Conservation (phyloP, 2,888 invertebrate genomes). For the Beris morrisii region DNA sequence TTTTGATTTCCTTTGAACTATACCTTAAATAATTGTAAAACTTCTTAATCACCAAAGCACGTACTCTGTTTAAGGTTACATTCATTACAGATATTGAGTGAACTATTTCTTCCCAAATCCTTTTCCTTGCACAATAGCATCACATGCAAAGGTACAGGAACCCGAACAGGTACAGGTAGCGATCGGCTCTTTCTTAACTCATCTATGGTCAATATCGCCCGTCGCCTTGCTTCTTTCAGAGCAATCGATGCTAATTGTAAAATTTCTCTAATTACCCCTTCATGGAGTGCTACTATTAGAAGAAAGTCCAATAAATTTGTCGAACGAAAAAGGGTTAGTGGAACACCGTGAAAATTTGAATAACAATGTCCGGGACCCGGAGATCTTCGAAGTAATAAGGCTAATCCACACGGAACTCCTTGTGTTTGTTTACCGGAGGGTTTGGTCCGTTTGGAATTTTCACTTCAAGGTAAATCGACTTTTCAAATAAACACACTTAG, state of each 20-base stretch:
- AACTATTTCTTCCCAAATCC: no score
- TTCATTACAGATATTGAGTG: no score
- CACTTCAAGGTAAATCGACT: slow-evolving; percentile 34
- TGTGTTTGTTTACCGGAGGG: slow-evolving; percentile 20
- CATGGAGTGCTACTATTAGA: background rate
- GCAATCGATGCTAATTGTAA: slow-evolving; percentile 21
- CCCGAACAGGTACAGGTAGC: no score
- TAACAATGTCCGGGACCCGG: slow-evolving; percentile 4
- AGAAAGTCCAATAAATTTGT: slow-evolving; percentile 22
- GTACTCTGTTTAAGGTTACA: no score
- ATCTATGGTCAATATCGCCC: no score
- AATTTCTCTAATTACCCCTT: slow-evolving; percentile 24
- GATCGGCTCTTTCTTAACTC: no score
- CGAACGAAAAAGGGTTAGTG: slow-evolving; percentile 18
- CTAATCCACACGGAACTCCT: background rate
- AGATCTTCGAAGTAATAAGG: slow-evolving; percentile 12
- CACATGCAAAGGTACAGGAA: no score
- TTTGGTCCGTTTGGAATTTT: slow-evolving; percentile 32
- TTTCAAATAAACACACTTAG: slow-evolving; percentile 28
- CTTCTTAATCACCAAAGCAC: no score
- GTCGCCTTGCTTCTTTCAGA: background rate
- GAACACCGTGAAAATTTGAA: slow-evolving; percentile 8
- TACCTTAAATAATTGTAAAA: no score
- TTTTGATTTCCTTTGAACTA: no score
- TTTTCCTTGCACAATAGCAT: no score